phyloP scores from a whole-genome alignment of 2,888 invertebrate species.

The Chrysomela aeneicollis region DNA sequence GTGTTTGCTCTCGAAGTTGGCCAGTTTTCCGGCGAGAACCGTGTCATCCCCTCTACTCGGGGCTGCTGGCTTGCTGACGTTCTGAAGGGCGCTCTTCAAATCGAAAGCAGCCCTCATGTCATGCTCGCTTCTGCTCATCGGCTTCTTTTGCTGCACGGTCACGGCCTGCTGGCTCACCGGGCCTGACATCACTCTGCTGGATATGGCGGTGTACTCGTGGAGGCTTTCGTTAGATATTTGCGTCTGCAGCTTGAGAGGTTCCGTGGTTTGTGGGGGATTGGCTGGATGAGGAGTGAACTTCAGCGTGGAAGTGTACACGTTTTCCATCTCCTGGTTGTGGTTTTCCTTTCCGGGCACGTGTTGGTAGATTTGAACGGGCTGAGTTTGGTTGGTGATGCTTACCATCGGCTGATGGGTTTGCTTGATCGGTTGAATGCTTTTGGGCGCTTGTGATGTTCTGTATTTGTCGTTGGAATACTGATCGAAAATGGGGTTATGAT shows the following conservation, averaged over 20 bases:
- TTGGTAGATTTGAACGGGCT: slow-evolving; percentile 34
- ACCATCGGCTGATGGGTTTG: not conserved
- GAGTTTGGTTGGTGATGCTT: not conserved
- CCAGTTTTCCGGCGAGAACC: not conserved
- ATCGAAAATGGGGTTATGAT: not conserved
- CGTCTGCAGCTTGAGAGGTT: slow-evolving; percentile 48
- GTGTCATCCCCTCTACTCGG: not conserved
- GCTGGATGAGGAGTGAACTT: slow-evolving; percentile 37
- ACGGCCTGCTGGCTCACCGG: slow-evolving; percentile 78
- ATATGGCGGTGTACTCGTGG: slow-evolving; percentile 68
- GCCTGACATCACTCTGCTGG: slow-evolving; percentile 77
- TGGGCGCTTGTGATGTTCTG: not conserved
- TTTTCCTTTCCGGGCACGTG: slow-evolving; percentile 38
- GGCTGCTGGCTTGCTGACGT: slow-evolving; percentile 47
- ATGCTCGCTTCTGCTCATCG: slow-evolving; percentile 67
- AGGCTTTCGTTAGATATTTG: slow-evolving; percentile 56
- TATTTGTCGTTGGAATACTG: not conserved
- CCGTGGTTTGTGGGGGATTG: slow-evolving; percentile 28
- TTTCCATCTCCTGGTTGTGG: slow-evolving; percentile 25
- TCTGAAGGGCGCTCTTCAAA: slow-evolving; percentile 67
- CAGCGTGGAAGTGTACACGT: slow-evolving; percentile 46
- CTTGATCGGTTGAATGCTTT: no score
- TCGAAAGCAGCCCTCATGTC: slow-evolving; percentile 65
- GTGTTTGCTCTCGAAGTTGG: not conserved
- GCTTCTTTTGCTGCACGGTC: slow-evolving; percentile 64